Evolutionary conservation across 1,140 invertebrate species (phyloP).

Genomic region (Wiebesia pumilae): DNA sequence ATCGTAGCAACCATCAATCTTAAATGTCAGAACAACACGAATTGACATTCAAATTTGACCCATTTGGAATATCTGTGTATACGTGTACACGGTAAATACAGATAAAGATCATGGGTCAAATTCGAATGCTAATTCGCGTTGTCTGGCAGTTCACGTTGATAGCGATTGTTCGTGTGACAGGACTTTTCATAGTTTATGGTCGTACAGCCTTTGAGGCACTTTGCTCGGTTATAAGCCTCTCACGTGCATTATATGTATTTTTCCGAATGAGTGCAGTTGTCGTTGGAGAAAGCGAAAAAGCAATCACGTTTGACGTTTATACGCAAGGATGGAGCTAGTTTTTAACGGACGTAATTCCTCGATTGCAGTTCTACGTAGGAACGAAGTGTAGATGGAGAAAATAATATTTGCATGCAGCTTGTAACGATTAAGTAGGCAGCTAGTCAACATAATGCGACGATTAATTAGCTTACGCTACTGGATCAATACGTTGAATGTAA

Average conservation of each 20-base stretch:
- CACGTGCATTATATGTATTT: neutral
- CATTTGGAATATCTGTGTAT: neutral
- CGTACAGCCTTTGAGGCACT: constrained; percentile 28
- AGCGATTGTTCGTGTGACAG: neutral
- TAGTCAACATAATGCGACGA: too few species aligned
- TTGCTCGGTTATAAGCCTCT: neutral
- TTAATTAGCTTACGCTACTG: too few species aligned
- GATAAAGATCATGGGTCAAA: constrained; percentile 1
- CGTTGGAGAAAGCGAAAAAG: neutral
- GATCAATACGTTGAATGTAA: neutral
- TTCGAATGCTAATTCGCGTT: neutral
- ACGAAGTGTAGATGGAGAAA: too few species aligned
- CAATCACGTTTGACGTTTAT: neutral
- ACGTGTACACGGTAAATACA: neutral
- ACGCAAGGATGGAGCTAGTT: too few species aligned
- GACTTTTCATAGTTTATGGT: constrained; percentile 42
- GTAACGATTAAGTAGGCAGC: too few species aligned
- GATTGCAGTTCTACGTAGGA: too few species aligned
- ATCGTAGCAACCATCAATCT: neutral
- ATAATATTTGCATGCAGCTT: too few species aligned
- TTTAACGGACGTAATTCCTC: too few species aligned
- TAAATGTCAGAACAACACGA: neutral
- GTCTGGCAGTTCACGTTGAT: neutral
- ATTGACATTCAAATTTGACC: constrained; percentile 1
- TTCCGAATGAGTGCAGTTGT: neutral